Percentiles rank a stretch among this genome's conserved stretches.
Evolutionary conservation across 2,113 vertebrate genomes (phyloP).

Genomic region (Emydocephalus ijimae): DNA sequence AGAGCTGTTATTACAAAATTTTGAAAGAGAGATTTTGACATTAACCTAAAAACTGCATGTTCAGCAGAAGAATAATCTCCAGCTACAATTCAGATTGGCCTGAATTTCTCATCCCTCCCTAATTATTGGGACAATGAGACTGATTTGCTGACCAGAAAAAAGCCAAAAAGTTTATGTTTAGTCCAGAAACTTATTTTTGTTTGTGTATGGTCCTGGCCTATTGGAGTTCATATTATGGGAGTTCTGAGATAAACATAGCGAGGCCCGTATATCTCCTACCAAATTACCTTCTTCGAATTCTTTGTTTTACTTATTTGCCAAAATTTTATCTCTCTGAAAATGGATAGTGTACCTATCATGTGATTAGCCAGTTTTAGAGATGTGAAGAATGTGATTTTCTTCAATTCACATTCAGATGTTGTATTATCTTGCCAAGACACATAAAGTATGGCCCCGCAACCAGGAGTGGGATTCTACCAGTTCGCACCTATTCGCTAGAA

Average conservation of each 20-base stretch:
- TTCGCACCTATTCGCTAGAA: too few species aligned
- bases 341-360: neutral
- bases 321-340: too few species aligned
- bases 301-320: neutral
- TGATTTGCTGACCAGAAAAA: neutral
- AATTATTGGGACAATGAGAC: neutral
- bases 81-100: neutral
- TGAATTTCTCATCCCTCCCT: neutral
- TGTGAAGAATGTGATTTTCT: neutral
- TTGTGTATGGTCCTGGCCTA: neutral
- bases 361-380: neutral
- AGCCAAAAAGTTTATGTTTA: neutral
- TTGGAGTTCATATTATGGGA: neutral
- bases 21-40: neutral
- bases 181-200: neutral
- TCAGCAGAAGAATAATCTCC: neutral
- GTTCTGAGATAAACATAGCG: neutral
- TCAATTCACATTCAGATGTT: neutral
- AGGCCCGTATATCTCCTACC: neutral
- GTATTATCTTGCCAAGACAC: neutral
- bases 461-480: too few species aligned
- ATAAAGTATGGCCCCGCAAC: too few species aligned
- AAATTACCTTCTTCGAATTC: neutral
- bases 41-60: neutral
- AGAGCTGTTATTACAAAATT: neutral